Conservation (phyloP, 2,113 vertebrate species). For the Phoenicopterus ruber region DNA sequence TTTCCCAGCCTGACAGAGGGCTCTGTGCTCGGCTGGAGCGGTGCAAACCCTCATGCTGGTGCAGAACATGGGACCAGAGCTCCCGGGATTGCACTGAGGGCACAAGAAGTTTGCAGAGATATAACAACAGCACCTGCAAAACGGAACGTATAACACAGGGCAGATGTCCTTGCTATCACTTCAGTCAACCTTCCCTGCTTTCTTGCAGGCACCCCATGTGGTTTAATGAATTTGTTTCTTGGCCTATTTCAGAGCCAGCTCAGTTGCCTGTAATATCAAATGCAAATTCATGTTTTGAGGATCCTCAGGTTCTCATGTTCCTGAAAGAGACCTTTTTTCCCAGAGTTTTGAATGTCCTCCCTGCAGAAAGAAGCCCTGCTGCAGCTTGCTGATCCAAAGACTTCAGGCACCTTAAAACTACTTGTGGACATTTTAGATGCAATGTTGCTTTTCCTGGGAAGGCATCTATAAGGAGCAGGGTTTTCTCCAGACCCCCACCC, state of each 20-base stretch:
- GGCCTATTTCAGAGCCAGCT: neutral
- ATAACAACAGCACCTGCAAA: neutral
- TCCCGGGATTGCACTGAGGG: neutral
- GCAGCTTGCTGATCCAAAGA: neutral
- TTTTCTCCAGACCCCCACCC: neutral
- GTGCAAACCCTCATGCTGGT: neutral
- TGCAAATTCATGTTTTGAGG: neutral
- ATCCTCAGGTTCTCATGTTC: neutral
- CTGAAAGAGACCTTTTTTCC: neutral
- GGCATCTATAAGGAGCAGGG: neutral
- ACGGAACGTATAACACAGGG: neutral
- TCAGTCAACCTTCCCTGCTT: neutral
- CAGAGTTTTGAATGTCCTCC: neutral
- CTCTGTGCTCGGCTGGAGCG: neutral
- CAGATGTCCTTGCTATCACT: neutral
- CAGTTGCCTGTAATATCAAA: neutral
- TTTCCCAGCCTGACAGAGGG: neutral
- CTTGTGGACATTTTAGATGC: neutral
- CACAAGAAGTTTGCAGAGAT: accelerated
- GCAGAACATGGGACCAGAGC: neutral
- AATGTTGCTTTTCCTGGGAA: neutral
- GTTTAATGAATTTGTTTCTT: neutral
- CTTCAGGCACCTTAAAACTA: neutral
- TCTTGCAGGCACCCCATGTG: neutral
- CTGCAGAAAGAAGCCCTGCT: neutral